A percentile compares a stretch with the other conserved stretches of the same genome.
These are phyloP conservation scores for Aphelinus atriplicis DNA, from an alignment of 1,140 invertebrate genomes.

Conservation along the genomic window DNA sequence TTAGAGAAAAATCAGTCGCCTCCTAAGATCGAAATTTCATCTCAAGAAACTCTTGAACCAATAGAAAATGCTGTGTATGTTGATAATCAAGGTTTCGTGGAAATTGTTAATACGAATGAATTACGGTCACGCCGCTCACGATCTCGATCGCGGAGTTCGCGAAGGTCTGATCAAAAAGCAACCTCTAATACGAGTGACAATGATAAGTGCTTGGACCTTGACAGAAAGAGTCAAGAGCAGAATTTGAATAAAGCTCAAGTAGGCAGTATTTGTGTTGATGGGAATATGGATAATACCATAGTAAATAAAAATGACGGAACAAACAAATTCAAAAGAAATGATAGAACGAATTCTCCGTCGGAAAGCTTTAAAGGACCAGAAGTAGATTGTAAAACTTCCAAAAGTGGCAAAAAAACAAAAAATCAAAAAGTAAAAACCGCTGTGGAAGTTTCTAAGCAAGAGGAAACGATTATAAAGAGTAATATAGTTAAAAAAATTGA, in stretches of 20 bases:
- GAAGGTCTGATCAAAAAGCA: slow-evolving; percentile 39
- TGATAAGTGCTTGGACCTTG: neutral
- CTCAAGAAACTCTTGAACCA: slow-evolving; percentile 52
- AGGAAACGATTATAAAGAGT: no score
- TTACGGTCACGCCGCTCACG: slow-evolving; percentile 61
- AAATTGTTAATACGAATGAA: slow-evolving; percentile 63
- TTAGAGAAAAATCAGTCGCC: slow-evolving; percentile 32
- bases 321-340: no score
- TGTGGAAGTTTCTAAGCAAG: no score
- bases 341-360: no score
- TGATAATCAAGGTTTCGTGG: slow-evolving; percentile 67
- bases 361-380: no score
- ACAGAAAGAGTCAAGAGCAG: no score
- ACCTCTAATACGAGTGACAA: neutral
- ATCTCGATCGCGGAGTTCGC: slow-evolving; percentile 59
- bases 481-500: no score
- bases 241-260: no score
- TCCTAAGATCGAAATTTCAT: slow-evolving; percentile 65
- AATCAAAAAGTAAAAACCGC: neutral
- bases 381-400: neutral
- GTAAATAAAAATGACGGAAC: no score
- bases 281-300: no score
- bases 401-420: neutral
- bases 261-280: no score
- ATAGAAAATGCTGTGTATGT: slow-evolving; percentile 58